These are phyloP conservation scores for Hozukius guyotensis DNA, from an alignment of 2,797 vertebrate species.

Conservation along the genomic window DNA sequence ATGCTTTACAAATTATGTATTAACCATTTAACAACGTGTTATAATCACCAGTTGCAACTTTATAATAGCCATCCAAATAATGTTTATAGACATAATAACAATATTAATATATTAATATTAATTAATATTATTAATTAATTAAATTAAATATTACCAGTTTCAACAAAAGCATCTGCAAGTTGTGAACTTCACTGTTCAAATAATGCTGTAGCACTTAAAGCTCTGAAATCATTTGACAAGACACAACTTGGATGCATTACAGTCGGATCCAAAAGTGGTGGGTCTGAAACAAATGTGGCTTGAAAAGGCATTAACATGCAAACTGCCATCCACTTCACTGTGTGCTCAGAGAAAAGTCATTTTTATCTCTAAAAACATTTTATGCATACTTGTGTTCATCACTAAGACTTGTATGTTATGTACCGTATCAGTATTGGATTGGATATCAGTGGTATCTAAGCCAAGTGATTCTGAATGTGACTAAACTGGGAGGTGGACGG, in stretches of 20 bases:
- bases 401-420: not conserved
- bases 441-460: not conserved
- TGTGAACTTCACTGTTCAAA: not conserved
- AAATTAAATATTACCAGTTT: not conserved
- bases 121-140: too few relatives aligned
- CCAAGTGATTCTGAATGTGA: not conserved
- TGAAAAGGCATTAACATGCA: conserved; percentile 7
- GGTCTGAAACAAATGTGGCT: conserved; percentile 9
- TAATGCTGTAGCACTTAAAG: not conserved
- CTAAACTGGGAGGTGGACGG: not conserved
- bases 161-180: not conserved
- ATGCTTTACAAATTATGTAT: too few relatives aligned
- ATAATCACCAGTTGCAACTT: too few relatives aligned
- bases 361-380: not conserved
- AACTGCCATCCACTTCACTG: not conserved
- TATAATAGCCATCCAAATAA: too few relatives aligned
- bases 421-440: not conserved
- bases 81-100: too few relatives aligned
- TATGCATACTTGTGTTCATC: not conserved
- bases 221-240: not conserved
- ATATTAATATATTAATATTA: too few relatives aligned
- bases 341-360: not conserved
- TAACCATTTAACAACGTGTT: too few relatives aligned
- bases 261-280: not conserved
- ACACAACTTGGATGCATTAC: not conserved